phyloP scores from a whole-genome alignment of 2,888 invertebrate species.

The Heliconius aoede region DNA sequence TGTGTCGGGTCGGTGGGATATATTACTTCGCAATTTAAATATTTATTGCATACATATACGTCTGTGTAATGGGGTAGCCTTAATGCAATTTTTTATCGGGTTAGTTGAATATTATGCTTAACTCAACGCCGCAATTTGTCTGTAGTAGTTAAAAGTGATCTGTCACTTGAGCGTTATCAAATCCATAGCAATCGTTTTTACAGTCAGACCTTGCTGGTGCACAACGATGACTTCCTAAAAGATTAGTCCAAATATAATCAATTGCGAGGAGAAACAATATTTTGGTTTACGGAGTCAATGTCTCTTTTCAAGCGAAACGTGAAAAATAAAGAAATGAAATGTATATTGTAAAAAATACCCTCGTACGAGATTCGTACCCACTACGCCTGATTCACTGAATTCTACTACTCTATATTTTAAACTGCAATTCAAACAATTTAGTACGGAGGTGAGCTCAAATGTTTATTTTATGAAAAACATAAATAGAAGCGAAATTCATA shows the following conservation, averaged over 20 bases:
- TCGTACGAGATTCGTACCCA: not conserved
- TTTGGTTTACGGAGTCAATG: not conserved
- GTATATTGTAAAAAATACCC: no score
- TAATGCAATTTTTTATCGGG: not conserved
- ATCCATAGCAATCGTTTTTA: not conserved
- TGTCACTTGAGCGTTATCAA: not conserved
- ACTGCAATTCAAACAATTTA: not conserved
- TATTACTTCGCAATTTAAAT: conserved; percentile 4
- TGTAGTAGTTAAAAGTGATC: no score
- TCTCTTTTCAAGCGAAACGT: not conserved
- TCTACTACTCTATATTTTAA: not conserved
- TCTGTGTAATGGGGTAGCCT: not conserved
- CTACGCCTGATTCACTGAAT: not conserved
- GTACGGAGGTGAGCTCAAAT: conserved; percentile 5
- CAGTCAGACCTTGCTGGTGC: no score
- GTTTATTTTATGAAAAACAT: conserved; percentile 30
- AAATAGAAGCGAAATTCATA: conserved; percentile 46
- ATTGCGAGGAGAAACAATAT: not conserved
- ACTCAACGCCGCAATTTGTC: no score
- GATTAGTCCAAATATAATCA: not conserved
- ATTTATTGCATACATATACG: not conserved
- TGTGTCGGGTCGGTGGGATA: not conserved
- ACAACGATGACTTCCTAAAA: not conserved
- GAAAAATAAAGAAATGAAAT: not conserved
- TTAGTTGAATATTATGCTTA: no score